Percentiles rank a stretch among this genome's conserved stretches.
Evolutionary conservation across 2,797 vertebrate genomes (phyloP).

Genomic region (Paramormyrops hopkinsi): DNA sequence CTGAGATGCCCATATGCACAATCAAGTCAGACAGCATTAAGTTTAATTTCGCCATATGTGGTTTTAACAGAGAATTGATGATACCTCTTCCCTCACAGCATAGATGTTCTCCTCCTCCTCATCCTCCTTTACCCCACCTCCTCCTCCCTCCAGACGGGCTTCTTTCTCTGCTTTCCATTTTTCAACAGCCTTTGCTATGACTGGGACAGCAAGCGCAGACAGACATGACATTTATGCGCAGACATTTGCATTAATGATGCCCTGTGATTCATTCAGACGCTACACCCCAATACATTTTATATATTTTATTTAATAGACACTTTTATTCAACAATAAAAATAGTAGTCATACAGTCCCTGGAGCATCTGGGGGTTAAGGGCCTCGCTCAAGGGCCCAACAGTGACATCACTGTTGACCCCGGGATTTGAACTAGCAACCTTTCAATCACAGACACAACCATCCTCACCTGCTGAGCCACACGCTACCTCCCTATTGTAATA

Average conservation of each 20-base stretch:
- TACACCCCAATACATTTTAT: background rate
- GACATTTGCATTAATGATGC: background rate
- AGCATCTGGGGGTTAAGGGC: background rate
- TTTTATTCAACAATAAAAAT: background rate
- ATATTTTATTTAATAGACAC: background rate
- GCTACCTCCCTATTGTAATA: background rate
- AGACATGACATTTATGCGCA: background rate
- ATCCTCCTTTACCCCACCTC: conserved; percentile 61
- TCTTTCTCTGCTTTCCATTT: conserved; percentile 81
- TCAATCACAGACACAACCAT: background rate
- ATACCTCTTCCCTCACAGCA: conserved; percentile 72
- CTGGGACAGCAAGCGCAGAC: conserved; percentile 47
- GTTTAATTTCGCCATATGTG: background rate
- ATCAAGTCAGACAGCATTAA: background rate
- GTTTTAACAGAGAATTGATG: conserved; percentile 35
- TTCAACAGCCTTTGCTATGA: conserved; percentile 70
- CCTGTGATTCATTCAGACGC: background rate
- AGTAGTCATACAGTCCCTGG: background rate
- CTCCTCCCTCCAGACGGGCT: conserved; percentile 59
- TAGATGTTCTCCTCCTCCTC: conserved; percentile 84
- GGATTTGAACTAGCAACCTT: background rate
- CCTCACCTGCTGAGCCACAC: background rate
- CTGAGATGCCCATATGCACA: background rate
- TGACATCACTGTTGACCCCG: background rate
- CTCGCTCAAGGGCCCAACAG: background rate